Evolutionary conservation across 92 coral and sea anemone genomes (phyloP), one percentile per base, ranked within the genome.

Genomic region (Muricea muricata): DNA sequence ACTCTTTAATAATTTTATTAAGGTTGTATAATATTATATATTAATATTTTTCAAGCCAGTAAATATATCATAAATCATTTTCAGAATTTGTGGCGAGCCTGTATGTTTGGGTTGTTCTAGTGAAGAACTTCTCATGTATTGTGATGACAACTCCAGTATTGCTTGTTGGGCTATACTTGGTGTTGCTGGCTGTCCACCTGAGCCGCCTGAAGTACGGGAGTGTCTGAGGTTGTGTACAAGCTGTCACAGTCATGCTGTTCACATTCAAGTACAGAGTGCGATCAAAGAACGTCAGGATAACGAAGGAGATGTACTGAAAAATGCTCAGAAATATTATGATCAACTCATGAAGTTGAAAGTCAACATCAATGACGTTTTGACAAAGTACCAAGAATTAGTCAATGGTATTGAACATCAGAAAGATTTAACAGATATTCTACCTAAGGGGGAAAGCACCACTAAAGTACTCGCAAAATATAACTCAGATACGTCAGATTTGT

Each of bases 381-480:
- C 98, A 31, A 89, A 88, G 69, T 97, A 94, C 84, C 98, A 94
- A 75, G 89, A 80, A 31, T 93, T 97, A 42, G 98, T 92, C 7
- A 95, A 97, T 41, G 97, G 97, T 6, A 93, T 97, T 34, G 98
- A 93, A 73, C 94, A 93, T 9, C 91, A 92, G 79, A 90, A 91
- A 15, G 92, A 97, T 67, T 88, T 97, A 20, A 90, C 87, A 72
- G 93, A 84, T 46, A 60, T 97, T 40, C 78, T 97, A 1, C 93
- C 93, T 0, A 84, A 82, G 55, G 93, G 93, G 9, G 55, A 85
- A 32, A 97, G 99, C 47, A 90, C 94, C 2, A 97, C 97, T 6
- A 95, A 97, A 65, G 82, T 89, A 2, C 85, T 97, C 26, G 99
- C 99, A n/a, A 91, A 91, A 47, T 97, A 94, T 32, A 93, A 94